A percentile compares a stretch with the other conserved stretches of the same genome.
Conservation (phyloP, 1,140 invertebrate genomes). For the Parasteatoda tepidariorum region DNA sequence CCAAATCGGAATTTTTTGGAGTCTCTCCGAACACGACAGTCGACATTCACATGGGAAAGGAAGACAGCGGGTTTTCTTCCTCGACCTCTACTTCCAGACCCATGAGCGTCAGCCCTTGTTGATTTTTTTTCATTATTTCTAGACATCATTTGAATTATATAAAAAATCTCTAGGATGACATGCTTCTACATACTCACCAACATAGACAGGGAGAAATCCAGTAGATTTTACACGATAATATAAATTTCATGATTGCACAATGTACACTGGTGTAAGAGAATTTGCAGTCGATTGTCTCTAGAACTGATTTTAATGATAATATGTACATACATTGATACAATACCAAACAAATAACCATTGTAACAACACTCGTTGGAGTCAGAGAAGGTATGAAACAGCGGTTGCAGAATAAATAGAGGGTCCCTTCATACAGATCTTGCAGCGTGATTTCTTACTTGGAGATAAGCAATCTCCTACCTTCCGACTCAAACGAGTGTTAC, state of each 20-base stretch:
- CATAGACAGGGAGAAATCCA: no score
- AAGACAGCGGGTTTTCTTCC: conserved; percentile 57
- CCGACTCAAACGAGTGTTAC: no score
- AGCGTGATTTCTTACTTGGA: no score
- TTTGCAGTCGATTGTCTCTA: not conserved
- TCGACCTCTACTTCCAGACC: conserved; percentile 50
- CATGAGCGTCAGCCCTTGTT: conserved; percentile 58
- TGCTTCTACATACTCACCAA: no score
- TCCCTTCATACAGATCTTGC: no score
- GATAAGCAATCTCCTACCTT: no score
- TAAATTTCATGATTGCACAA: not conserved
- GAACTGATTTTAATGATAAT: not conserved
- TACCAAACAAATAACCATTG: no score
- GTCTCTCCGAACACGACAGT: conserved; percentile 35
- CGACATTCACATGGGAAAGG: conserved; percentile 39
- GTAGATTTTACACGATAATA: no score
- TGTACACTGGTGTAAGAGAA: not conserved
- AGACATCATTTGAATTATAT: not conserved
- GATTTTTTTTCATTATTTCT: not conserved
- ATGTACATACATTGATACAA: not conserved
- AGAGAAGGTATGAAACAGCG: no score
- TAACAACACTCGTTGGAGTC: no score
- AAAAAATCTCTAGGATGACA: not conserved
- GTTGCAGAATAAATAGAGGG: no score
- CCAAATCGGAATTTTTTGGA: conserved; percentile 48